Percentiles rank a stretch among this genome's conserved stretches.
These are phyloP conservation scores for Synergus laeviventris DNA, from an alignment of 2,888 invertebrate species.

Conservation along the genomic window DNA sequence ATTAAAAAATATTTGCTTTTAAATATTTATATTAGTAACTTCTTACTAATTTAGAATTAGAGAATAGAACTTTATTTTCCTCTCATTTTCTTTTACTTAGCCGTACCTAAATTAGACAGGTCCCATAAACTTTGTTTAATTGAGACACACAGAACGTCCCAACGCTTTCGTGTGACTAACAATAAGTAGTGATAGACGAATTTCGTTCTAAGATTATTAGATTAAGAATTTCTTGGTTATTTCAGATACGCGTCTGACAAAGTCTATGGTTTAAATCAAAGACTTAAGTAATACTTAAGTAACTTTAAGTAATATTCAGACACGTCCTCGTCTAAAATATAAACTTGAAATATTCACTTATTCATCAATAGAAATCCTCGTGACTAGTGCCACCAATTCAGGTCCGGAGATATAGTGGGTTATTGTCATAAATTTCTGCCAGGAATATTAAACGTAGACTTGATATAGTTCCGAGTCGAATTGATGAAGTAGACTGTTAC, in stretches of 20 bases:
- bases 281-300: too few species aligned
- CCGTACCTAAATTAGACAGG: neutral
- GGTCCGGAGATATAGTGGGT: neutral
- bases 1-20: too few species aligned
- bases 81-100: constrained; percentile 6
- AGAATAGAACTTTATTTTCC: neutral
- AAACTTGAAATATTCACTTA: constrained; percentile 23
- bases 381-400: neutral
- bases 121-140: constrained; percentile 2
- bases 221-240: constrained; percentile 23
- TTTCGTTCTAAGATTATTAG: constrained; percentile 40
- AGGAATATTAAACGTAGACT: neutral
- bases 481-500: neutral
- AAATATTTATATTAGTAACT: too few species aligned
- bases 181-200: constrained; percentile 49
- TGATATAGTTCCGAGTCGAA: constrained; percentile 13
- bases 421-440: constrained; percentile 6
- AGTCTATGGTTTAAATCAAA: constrained; percentile 1
- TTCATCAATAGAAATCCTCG: neutral
- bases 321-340: constrained; percentile 17
- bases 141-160: constrained; percentile 10
- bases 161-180: constrained; percentile 39
- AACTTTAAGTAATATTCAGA: neutral
- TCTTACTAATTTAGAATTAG: neutral
- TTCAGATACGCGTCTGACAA: constrained; percentile 19